These are phyloP conservation scores for Pristionchus arcanus DNA, from an alignment of 2,888 invertebrate genomes.

Conservation along the genomic window DNA sequence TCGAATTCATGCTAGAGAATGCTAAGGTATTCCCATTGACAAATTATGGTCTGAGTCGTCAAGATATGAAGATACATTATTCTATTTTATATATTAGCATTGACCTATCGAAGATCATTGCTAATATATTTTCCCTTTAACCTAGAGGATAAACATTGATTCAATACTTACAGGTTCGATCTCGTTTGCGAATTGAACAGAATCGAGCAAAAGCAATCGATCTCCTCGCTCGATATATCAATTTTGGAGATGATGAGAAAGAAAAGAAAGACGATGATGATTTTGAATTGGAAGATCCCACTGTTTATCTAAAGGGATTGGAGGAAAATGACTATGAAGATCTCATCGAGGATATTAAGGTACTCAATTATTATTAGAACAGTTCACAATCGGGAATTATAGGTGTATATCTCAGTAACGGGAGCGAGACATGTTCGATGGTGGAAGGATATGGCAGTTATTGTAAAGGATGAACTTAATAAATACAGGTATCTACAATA, in stretches of 20 bases:
- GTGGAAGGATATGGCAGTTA: constrained; percentile 66
- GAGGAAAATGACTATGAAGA: constrained; percentile 94
- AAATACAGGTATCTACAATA: constrained; percentile 56
- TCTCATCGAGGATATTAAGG: constrained; percentile 94
- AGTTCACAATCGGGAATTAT: not conserved
- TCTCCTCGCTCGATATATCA: constrained; percentile 88
- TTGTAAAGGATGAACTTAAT: constrained; percentile 63
- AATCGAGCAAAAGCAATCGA: constrained; percentile 98
- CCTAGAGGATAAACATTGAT: not conserved
- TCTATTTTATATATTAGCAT: not conserved
- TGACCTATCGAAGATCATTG: too few relatives aligned
- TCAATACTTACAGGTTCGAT: constrained; percentile 82
- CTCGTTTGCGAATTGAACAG: constrained; percentile 95
- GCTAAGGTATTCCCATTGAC: constrained; percentile 85
- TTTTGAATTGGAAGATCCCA: constrained; percentile 97
- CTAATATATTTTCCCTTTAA: too few relatives aligned
- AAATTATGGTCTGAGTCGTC: not conserved
- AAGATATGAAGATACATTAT: not conserved
- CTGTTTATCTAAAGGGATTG: constrained; percentile 89
- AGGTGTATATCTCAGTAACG: constrained; percentile 58
- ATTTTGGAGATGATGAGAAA: constrained; percentile 62
- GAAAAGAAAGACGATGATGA: constrained; percentile 90
- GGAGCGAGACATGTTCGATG: constrained; percentile 58
- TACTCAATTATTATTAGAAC: constrained; percentile 61
- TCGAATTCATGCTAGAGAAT: constrained; percentile 97